phyloP scores from a whole-genome alignment of 2,113 vertebrate genomes.

The Atractosteus spatula region DNA sequence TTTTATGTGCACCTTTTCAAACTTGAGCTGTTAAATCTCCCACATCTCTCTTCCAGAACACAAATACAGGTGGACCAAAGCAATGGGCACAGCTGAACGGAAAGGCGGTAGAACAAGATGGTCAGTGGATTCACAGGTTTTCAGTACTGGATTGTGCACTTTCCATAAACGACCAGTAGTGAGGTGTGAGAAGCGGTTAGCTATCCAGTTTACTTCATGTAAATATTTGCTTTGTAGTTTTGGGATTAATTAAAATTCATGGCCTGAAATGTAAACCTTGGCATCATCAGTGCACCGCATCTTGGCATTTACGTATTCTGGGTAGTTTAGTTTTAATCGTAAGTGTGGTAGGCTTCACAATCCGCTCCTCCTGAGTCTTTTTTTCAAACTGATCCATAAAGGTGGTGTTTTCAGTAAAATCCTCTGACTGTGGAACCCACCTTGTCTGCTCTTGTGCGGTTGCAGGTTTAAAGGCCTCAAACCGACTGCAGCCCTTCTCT shows the following conservation, averaged over 20 bases:
- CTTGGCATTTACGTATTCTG: no score
- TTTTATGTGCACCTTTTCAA: no score
- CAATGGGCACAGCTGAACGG: constrained; percentile 99
- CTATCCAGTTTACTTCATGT: background rate
- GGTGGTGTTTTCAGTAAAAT: no score
- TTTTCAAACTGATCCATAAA: no score
- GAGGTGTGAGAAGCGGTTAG: no score
- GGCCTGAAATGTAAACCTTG: background rate
- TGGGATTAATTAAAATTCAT: background rate
- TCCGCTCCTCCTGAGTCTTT: no score
- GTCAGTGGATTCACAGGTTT: constrained; percentile 63
- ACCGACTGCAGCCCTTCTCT: constrained; percentile 99
- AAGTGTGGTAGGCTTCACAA: no score
- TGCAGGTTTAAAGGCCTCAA: constrained; percentile 98
- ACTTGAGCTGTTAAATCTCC: no score
- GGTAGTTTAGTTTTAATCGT: background rate
- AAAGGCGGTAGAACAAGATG: constrained; percentile 96
- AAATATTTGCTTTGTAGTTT: background rate
- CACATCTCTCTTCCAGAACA: constrained; percentile 68
- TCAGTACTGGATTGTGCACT: no score
- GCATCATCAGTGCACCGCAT: background rate
- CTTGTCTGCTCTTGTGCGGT: constrained; percentile 23
- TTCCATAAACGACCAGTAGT: no score
- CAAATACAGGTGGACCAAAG: constrained; percentile 98
- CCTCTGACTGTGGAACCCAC: no score